Base-by-base conservation (phyloP, 2,113 vertebrate species). In the Meles meles region DNA sequence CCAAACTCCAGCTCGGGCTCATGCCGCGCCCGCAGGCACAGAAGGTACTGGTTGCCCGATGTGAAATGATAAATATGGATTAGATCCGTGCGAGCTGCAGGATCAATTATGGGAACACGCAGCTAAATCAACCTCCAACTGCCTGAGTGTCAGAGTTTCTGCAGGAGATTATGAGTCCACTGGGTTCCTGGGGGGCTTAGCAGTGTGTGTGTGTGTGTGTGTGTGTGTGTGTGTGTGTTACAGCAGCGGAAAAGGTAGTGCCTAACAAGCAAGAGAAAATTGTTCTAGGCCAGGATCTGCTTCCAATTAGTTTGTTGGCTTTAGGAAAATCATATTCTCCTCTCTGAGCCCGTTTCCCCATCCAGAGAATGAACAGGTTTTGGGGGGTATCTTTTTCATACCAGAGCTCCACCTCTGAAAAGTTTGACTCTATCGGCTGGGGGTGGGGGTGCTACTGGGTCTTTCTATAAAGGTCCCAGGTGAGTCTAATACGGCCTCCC, bases 1-100 rank as follows among this genome's bases (percentile, higher is more conserved):
- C n/a, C 61, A 57, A 39, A 15, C 6, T 7, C 3, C 25, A 82
- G 34, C 25, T 0, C 7, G 31, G 29, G 37, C 31, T 63, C 83
- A 57, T 11, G 63, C 12, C 0, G 9, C 7, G 49, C 39, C 2
- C 6, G 17, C 59, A 57, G 63, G 55, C 69, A 63, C 89, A 84
- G 95, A 91, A 93, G 93, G 95, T 31, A 39, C n/a, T 67, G 18
- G 63, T 18, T 87, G 92, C 76, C 92, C n/a, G 3, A 34, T 1
- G 74, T 61, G 57, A 89, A 65, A 47, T n/a, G 39, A 95, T 94
- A 94, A 97, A 94, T 88, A 90, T 92, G 95, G 59, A 72, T 90
- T 92, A 81, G 84, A 84, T 79, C 57, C 77, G 21, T 85, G 83
- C 13, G 82, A 83, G 61, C 90, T 80, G 15, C 69, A 86, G 88